Conservation (phyloP, 2,888 invertebrate species). For the Meiosimyza decipiens region DNA sequence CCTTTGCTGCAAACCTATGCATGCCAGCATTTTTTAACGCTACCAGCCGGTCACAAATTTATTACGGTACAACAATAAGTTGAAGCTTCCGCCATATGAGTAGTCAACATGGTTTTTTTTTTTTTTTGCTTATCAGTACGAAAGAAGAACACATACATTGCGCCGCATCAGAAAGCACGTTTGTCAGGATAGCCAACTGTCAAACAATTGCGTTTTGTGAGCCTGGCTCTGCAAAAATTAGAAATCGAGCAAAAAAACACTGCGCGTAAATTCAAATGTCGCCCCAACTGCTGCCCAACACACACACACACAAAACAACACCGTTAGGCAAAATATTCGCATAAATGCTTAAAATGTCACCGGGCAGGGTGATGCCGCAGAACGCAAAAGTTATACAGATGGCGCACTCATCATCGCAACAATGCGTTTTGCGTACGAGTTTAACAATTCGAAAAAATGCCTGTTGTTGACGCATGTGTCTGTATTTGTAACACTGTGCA, state of each 20-base stretch:
- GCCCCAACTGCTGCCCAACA: slow-evolving; percentile 40
- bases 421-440: slow-evolving; percentile 1
- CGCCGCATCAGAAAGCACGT: not conserved
- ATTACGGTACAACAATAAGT: not conserved
- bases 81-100: slow-evolving; percentile 36
- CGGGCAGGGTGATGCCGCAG: slow-evolving; percentile 31
- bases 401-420: not conserved
- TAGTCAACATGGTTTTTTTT: not conserved
- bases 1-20: not conserved
- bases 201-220: slow-evolving; percentile 28
- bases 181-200: slow-evolving; percentile 19
- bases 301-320: slow-evolving; percentile 7
- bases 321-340: slow-evolving; percentile 18
- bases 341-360: slow-evolving; percentile 54
- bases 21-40: not conserved
- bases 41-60: not conserved
- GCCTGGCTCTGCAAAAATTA: slow-evolving; percentile 18
- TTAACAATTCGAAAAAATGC: not conserved
- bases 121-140: slow-evolving; percentile 16
- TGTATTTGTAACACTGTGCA: slow-evolving; percentile 49
- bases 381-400: slow-evolving; percentile 5
- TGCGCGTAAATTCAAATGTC: slow-evolving; percentile 56
- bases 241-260: slow-evolving; percentile 43
- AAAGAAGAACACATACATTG: slow-evolving; percentile 8
- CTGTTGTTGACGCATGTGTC: slow-evolving; percentile 19